Base-by-base conservation (phyloP, 64 coral and sea anemone species). In the Montipora cactus region DNA sequence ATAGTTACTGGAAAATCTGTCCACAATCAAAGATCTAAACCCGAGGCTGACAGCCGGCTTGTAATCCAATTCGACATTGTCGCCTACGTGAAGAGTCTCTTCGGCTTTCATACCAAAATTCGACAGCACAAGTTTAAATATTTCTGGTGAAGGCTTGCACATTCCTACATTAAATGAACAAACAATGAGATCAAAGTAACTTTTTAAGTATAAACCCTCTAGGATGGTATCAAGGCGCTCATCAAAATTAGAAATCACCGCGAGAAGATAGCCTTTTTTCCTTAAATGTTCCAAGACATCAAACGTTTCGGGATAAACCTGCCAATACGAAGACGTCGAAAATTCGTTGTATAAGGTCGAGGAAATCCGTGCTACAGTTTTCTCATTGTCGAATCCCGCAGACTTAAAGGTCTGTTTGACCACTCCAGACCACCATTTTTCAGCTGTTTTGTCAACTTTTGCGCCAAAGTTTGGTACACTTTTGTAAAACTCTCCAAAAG, bases 161-260 rank as follows among this genome's bases (percentile, higher is more conserved):
- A 94, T 49, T 59, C 91, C 91, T 70, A 91, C 95, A 79, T 91
- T 16, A 59, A 86, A 91, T n/a, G 95, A 94, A 75, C 92, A 94
- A 50, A 90, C 73, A 47, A 97, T 64, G 47, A 97, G 94, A 44
- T 47, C 71, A 88, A 97, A 97, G 83, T 83, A 94, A 62, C 73
- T 67, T 19, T 70, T 68, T 49, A 97, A 67, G 7, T 76, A n/a
- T 12, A 94, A 59, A 3, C 83, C 59, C 44, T 97, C 92, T 59
- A 97, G 70, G n/a, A 97, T 97, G 62, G 14, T 23, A 66, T 89
- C 79, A 57, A 97, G 79, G 1, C 95, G 87, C 55, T 97, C 95
- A 19, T 97, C 95, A 68, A 94, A 80, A 84, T 97, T 94, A 1
- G 95, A 97, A 79, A 97, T 89, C 6, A 97, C 77, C 9, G 92